Evolutionary conservation across 2,113 vertebrate genomes (phyloP), one percentile per base, ranked within the genome.

Genomic region (Hydrolagus affinis): DNA sequence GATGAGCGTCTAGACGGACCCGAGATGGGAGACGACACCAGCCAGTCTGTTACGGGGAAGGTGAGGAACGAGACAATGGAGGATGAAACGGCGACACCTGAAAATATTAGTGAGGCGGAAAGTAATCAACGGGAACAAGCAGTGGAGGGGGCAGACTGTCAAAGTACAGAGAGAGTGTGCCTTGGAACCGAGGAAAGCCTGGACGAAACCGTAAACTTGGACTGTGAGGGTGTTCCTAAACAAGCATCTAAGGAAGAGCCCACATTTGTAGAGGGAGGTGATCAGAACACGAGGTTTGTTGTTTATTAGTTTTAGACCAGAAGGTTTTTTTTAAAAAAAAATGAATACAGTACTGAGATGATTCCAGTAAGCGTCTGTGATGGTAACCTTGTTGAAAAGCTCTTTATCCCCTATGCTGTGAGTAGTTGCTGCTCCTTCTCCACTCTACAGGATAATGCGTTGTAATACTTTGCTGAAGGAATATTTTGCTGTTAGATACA

Each of bases 231-330:
- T 91, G 89, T 89, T 89, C 92, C 93, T 86, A 92, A 93, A 91
- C 95, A 96, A 90, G 90, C 96, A 87, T 93, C 96, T 91, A 93
- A 94, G 95, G 97, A 95, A 97, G 96, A 95, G 95, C 95, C 96
- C 95, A 96, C 96, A 93, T 87, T 95, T 96, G 96, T 96, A 94
- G 95, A 97, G 96, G 96, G 96, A 90, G 96, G 91, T 96, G 97
- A 98, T 97, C 96, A 96, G 95, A 98, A 95, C 94, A 96, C 94
- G 96, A 98, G 97, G 97, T 98, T 99, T 97, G 97, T 99, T 95
- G 91, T 95, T 95, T 97, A 95, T 98, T 96, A 96, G 95, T 98
- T 96, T 89, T 97, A 96, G 96, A 96, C 94, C 91, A 97, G 95
- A 97, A 94, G 96, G 94, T 97, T 92, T 95, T 96, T 91, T 97